Percentiles rank a stretch among this genome's conserved stretches.
These are phyloP conservation scores for human (Homo sapiens) DNA, from an alignment of 2,113 vertebrate genomes.

Conservation along the genomic window DNA sequence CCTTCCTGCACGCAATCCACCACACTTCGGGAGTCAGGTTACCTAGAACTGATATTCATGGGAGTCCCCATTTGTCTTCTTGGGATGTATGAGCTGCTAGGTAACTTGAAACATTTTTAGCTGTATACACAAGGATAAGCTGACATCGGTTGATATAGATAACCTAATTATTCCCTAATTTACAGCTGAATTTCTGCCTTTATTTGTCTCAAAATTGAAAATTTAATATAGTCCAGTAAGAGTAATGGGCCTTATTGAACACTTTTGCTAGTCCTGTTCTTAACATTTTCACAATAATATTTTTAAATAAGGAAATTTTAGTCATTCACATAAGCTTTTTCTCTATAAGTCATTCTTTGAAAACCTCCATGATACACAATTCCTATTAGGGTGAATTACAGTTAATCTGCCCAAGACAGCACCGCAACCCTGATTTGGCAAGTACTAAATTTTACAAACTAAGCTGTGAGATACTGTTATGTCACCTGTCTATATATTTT, in stretches of 20 bases:
- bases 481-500: neutral
- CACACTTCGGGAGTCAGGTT: neutral
- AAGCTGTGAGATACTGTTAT: neutral
- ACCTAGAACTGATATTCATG: neutral
- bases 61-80: neutral
- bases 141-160: neutral
- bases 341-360: neutral
- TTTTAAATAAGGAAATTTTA: neutral
- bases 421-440: neutral
- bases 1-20: neutral
- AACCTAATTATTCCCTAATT: neutral
- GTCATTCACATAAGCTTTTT: neutral
- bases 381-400: neutral
- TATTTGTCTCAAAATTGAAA: neutral
- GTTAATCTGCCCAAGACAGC: neutral
- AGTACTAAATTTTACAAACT: neutral
- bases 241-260: neutral
- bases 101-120: neutral
- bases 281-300: neutral
- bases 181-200: neutral
- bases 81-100: neutral
- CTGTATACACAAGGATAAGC: neutral
- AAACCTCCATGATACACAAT: neutral
- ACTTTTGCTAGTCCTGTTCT: neutral
- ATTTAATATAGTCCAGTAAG: neutral